Evolutionary conservation across 1,140 invertebrate genomes (phyloP), one percentile per base, ranked within the genome.

Genomic region (Cyclina sinensis): DNA sequence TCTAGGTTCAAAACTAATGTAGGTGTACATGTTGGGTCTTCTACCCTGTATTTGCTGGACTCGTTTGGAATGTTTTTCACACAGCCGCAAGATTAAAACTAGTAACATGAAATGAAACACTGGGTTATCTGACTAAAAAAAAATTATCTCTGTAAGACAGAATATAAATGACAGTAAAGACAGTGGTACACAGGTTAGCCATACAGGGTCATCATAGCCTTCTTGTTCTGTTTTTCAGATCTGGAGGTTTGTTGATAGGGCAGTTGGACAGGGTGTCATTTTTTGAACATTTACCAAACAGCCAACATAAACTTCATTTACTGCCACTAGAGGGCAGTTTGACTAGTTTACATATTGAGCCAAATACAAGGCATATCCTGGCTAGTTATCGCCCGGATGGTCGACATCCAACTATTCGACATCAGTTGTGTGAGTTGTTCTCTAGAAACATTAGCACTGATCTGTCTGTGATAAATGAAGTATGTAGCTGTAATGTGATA

Each of bases 171-270:
- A n/a, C n/a, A n/a, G n/a, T n/a, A n/a, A n/a, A n/a, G n/a, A n/a
- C n/a, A n/a, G n/a, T n/a, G n/a, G n/a, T n/a, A n/a, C n/a, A n/a
- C n/a, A n/a, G n/a, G n/a, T n/a, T n/a, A n/a, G n/a, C n/a, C n/a
- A n/a, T n/a, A n/a, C n/a, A n/a, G n/a, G n/a, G n/a, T n/a, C n/a
- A n/a, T n/a, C n/a, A n/a, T n/a, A n/a, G n/a, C n/a, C n/a, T 9
- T 46, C 43, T 46, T 46, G 43, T 46, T 16, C 7, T 46, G 43
- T 46, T 43, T 70, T 82, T 74, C 81, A 94, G 95, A 46, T 95
- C 96, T 57, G 97, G 96, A n/a, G 98, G 98, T 0, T 95, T 98
- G 37, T 92, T 98, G 2, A 97, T 97, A 0, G 98, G 97, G 83
- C 97, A 97, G 91, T 94, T 98, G n/a, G 97, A 97, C 91, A 96